phyloP scores from a whole-genome alignment of 2,113 vertebrate species.

The Abramis brama region DNA sequence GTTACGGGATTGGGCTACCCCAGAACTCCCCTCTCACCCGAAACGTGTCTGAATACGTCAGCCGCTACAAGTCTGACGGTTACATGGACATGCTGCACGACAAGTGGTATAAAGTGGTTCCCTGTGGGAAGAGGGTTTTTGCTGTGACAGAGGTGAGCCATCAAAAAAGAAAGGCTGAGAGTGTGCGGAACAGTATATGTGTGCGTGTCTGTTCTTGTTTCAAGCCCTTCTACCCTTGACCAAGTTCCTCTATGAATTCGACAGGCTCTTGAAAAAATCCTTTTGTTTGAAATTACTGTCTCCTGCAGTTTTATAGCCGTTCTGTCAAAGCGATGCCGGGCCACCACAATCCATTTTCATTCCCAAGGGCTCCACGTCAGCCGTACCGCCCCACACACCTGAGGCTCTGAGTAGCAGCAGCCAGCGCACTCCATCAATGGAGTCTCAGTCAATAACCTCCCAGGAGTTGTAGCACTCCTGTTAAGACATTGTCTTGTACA shows the following conservation, averaged over 20 bases:
- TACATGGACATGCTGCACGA: conserved; percentile 96
- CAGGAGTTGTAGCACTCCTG: conserved; percentile 24
- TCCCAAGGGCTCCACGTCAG: conserved; percentile 25
- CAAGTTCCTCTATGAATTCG: conserved; percentile 4
- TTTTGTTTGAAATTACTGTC: conserved; percentile 38
- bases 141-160: conserved; percentile 89
- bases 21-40: conserved; percentile 90
- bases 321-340: conserved; percentile 29
- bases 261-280: conserved; percentile 24
- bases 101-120: conserved; percentile 96
- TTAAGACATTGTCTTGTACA: conserved; percentile 38
- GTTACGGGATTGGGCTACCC: conserved; percentile 93
- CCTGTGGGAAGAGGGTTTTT: conserved; percentile 92
- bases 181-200: conserved; percentile 64
- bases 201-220: conserved; percentile 55
- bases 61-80: conserved; percentile 93
- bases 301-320: conserved; percentile 41
- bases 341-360: conserved; percentile 43
- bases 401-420: conserved; percentile 26
- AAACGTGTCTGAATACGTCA: conserved; percentile 92
- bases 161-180: not conserved
- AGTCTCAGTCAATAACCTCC: conserved; percentile 33
- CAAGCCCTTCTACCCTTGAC: not conserved
- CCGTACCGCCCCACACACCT: conserved; percentile 42
- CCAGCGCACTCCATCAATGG: conserved; percentile 33